These are phyloP conservation scores for Spicauda simplicius DNA, from an alignment of 2,888 invertebrate species.

Conservation along the genomic window DNA sequence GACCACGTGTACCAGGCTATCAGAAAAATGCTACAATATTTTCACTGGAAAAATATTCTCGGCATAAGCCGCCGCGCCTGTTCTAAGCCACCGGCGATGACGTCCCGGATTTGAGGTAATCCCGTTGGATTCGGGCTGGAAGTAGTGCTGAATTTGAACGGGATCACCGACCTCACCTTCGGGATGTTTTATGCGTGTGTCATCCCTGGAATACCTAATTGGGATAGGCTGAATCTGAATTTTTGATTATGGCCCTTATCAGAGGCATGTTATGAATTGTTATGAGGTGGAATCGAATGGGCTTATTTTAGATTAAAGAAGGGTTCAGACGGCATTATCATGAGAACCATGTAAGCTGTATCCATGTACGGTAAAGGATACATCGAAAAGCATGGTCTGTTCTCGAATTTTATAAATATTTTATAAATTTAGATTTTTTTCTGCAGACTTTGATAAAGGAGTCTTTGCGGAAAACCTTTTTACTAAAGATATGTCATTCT, in stretches of 20 bases:
- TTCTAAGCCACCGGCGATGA: constrained; percentile 64
- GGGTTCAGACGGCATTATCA: not conserved
- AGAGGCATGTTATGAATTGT: not conserved
- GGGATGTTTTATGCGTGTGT: constrained; percentile 47
- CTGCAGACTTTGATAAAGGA: no score
- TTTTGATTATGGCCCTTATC: constrained; percentile 8
- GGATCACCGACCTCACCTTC: constrained; percentile 45
- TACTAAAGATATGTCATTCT: no score
- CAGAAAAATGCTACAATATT: constrained; percentile 49
- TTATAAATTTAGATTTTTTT: no score
- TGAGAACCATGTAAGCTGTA: not conserved
- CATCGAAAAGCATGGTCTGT: no score
- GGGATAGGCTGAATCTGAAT: constrained; percentile 12
- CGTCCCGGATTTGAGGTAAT: constrained; percentile 50
- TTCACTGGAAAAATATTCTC: constrained; percentile 58
- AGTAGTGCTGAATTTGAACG: constrained; percentile 48
- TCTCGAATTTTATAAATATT: no score
- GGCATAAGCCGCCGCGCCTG: constrained; percentile 54
- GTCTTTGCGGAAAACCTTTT: no score
- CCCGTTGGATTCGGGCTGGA: constrained; percentile 44
- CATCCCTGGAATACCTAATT: constrained; percentile 45
- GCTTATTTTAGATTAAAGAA: constrained; percentile 2
- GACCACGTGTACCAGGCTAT: no score
- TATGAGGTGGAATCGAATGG: constrained; percentile 10
- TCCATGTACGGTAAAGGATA: no score